Conservation (phyloP, 2,888 invertebrate species). For the Lamellibrachia columna region DNA sequence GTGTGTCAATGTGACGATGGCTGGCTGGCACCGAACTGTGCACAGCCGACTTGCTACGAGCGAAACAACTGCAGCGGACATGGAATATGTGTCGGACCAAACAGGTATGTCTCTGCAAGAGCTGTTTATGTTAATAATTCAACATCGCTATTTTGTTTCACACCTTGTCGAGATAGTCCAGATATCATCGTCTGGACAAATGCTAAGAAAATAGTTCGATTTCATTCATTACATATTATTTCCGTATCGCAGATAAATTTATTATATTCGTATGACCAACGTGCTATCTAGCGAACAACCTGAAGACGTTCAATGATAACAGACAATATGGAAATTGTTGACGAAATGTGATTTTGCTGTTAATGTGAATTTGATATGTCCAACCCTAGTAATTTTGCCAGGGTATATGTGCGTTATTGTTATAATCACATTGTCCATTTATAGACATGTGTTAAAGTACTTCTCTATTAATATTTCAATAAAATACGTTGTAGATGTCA, state of each 20-base stretch:
- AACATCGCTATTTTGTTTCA: neutral
- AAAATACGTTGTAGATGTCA: conserved; percentile 19
- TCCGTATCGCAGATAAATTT: too few relatives aligned
- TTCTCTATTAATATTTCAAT: neutral
- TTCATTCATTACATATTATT: too few relatives aligned
- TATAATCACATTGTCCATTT: neutral
- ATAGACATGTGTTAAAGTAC: neutral
- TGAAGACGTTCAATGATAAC: too few relatives aligned
- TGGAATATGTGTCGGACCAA: conserved; percentile 34
- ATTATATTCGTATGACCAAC: too few relatives aligned
- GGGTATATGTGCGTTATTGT: too few relatives aligned
- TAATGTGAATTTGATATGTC: too few relatives aligned
- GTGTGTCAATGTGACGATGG: conserved; percentile 41
- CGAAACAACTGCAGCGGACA: conserved; percentile 31
- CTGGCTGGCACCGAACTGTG: conserved; percentile 39
- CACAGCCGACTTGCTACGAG: conserved; percentile 35
- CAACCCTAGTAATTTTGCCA: too few relatives aligned
- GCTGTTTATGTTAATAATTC: neutral
- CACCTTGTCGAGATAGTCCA: neutral
- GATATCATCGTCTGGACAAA: neutral
- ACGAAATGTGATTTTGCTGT: too few relatives aligned
- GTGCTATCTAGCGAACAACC: too few relatives aligned
- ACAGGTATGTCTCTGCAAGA: conserved; percentile 24
- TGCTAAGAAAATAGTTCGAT: too few relatives aligned
- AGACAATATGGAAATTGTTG: too few relatives aligned